A percentile compares a stretch with the other conserved stretches of the same genome.
Evolutionary conservation across 2,888 invertebrate species (phyloP).

Genomic region (Sabellastarte sp.): DNA sequence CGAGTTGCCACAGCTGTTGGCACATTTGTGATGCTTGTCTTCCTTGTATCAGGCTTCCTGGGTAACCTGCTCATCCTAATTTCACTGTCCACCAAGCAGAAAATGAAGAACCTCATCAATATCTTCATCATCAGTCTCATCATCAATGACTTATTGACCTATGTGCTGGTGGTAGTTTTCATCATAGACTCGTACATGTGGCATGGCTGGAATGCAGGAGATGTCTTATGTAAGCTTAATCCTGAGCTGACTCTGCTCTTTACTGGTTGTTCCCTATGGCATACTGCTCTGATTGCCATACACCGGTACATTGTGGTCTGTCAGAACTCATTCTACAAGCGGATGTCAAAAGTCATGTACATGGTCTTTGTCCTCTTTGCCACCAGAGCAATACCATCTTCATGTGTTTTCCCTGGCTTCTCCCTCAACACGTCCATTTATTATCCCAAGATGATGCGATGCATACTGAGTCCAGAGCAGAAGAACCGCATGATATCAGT

Average conservation of each 20-base stretch:
- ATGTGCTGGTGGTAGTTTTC: constrained; percentile 47
- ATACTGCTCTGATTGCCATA: constrained; percentile 53
- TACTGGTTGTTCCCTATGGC: constrained; percentile 54
- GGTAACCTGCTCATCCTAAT: constrained; percentile 47
- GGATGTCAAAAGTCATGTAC: constrained; percentile 51
- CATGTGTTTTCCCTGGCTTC: constrained; percentile 48
- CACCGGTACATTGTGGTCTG: constrained; percentile 55
- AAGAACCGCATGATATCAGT: constrained; percentile 48
- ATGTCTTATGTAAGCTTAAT: constrained; percentile 47
- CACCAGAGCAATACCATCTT: constrained; percentile 48
- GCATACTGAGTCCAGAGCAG: constrained; percentile 47
- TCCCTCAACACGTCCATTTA: constrained; percentile 50
- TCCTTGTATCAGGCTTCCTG: constrained; percentile 43
- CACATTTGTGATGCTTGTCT: constrained; percentile 45
- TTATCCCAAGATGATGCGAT: constrained; percentile 47
- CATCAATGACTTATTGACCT: constrained; percentile 52
- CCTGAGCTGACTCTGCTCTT: constrained; percentile 52
- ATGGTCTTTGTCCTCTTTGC: constrained; percentile 49
- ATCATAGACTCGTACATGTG: constrained; percentile 50
- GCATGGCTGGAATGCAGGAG: constrained; percentile 45
- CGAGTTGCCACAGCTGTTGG: constrained; percentile 31
- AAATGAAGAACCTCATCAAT: constrained; percentile 48
- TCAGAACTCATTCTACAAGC: constrained; percentile 51
- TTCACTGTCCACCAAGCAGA: constrained; percentile 36
- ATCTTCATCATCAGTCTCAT: constrained; percentile 50